phyloP scores from a whole-genome alignment of 1,140 invertebrate species.

The Lethrus apterus region DNA sequence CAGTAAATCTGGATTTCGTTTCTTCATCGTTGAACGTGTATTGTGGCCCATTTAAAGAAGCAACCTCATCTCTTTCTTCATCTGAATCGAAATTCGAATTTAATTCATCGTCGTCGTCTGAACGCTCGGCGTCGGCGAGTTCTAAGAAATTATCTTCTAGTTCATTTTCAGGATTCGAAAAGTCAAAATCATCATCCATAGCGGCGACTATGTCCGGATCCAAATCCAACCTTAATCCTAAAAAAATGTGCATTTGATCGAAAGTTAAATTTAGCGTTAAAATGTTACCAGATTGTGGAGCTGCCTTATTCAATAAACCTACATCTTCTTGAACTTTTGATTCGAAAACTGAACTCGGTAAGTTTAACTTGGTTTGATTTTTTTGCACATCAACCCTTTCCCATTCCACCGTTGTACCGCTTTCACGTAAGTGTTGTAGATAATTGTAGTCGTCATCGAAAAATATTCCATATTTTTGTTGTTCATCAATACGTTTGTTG shows the following conservation, averaged over 20 bases:
- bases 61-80: conserved; percentile 49
- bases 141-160: conserved; percentile 89
- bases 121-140: conserved; percentile 60
- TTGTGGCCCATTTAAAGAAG: conserved; percentile 46
- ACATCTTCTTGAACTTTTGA: conserved; percentile 82
- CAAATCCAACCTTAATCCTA: conserved; percentile 70
- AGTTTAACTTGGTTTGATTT: conserved; percentile 49
- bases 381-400: conserved; percentile 34
- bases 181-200: conserved; percentile 88
- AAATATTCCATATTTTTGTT: conserved; percentile 87
- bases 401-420: conserved; percentile 38
- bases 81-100: conserved; percentile 40
- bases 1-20: conserved; percentile 82
- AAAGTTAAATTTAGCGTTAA: conserved; percentile 5
- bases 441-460: conserved; percentile 97
- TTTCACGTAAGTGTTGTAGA: conserved; percentile 76
- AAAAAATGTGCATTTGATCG: conserved; percentile 19
- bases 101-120: conserved; percentile 37
- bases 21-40: conserved; percentile 60
- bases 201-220: conserved; percentile 92
- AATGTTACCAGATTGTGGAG: conserved; percentile 57
- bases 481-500: conserved; percentile 58
- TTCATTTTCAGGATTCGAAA: conserved; percentile 70
- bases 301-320: conserved; percentile 83
- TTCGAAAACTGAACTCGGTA: conserved; percentile 88